A percentile compares a stretch with the other conserved stretches of the same genome.
These are phyloP conservation scores for Macrotus californicus DNA, from an alignment of 2,113 vertebrate species.

Conservation along the genomic window DNA sequence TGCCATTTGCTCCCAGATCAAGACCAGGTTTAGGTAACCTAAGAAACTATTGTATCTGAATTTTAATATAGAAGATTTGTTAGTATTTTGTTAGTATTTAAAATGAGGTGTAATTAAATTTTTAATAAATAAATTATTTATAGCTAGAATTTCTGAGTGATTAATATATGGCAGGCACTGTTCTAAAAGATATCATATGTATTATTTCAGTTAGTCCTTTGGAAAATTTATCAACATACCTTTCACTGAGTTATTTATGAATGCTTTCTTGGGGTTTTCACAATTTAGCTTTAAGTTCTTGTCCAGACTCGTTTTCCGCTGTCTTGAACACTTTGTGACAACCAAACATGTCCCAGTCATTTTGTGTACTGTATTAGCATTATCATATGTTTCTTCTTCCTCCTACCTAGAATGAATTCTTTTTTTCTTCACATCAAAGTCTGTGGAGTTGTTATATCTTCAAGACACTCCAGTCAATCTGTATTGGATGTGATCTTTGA, in stretches of 20 bases:
- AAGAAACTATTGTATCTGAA: neutral
- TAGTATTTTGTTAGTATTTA: neutral
- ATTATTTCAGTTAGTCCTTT: conserved; percentile 23
- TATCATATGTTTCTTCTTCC: neutral
- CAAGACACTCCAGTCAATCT: neutral
- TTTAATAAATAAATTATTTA: neutral
- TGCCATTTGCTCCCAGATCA: neutral
- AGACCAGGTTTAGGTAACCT: neutral
- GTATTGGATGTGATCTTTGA: neutral
- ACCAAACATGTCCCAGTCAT: neutral
- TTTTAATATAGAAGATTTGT: too few relatives aligned
- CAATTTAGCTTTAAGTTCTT: neutral
- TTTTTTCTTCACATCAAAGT: conserved; percentile 2
- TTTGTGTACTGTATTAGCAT: neutral
- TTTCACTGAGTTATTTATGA: neutral
- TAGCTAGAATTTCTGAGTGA: neutral
- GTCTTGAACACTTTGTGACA: neutral
- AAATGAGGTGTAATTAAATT: neutral
- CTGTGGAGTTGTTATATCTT: neutral
- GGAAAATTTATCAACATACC: neutral
- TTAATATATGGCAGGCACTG: neutral
- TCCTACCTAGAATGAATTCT: neutral
- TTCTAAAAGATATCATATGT: neutral
- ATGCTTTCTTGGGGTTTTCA: neutral
- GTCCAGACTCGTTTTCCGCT: neutral